These are phyloP conservation scores for Chydorus sphaericus DNA, from an alignment of 2,888 invertebrate genomes.

Conservation along the genomic window DNA sequence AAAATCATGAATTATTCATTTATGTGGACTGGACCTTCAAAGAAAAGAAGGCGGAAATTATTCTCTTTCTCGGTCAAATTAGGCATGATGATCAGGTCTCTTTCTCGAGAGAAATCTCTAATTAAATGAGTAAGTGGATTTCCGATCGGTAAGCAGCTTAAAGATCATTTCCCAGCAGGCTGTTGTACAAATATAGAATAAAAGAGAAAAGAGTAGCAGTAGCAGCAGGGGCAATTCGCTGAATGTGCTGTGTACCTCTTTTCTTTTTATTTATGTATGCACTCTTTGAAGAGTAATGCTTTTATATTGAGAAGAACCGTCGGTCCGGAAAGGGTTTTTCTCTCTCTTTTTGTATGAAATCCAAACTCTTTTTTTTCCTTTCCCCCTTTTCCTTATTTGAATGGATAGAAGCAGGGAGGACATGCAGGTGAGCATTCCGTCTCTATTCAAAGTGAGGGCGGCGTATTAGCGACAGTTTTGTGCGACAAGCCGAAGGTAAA, in stretches of 20 bases:
- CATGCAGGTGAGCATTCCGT: conserved; percentile 1
- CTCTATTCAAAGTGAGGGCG: not conserved
- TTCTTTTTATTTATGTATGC: not conserved
- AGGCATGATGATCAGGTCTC: too few relatives aligned
- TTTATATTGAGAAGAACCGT: not conserved
- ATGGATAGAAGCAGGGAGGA: not conserved
- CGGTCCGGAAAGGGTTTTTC: not conserved
- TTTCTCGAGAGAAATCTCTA: too few relatives aligned
- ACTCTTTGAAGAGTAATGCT: not conserved
- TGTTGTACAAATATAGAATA: not conserved
- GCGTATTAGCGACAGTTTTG: conserved; percentile 2
- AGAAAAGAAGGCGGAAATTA: not conserved
- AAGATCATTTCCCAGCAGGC: conserved; percentile 1
- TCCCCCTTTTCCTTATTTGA: not conserved
- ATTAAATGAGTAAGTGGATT: conserved; percentile 1
- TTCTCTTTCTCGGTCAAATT: too few relatives aligned
- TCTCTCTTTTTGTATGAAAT: not conserved
- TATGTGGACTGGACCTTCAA: not conserved
- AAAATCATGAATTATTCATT: not conserved
- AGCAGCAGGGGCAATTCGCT: not conserved
- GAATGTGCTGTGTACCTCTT: not conserved
- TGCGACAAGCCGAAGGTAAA: not conserved
- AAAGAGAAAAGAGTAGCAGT: not conserved
- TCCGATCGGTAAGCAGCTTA: conserved; percentile 1
- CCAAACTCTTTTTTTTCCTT: not conserved